phyloP scores from a whole-genome alignment of 2,797 vertebrate species.

The Schizopygopsis malacanthus region DNA sequence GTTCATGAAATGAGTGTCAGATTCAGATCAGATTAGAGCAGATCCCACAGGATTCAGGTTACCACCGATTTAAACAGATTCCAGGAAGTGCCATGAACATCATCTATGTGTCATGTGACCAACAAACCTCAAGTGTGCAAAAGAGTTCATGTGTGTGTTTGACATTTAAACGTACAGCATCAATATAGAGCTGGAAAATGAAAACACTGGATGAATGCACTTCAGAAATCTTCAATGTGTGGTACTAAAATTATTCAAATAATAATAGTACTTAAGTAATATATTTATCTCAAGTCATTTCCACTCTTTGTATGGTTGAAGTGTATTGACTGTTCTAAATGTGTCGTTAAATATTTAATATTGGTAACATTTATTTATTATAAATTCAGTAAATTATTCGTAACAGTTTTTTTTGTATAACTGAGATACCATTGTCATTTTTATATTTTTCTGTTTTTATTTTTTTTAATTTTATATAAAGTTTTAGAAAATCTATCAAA shows the following conservation, averaged over 20 bases:
- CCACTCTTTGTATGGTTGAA: neutral
- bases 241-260: too few relatives aligned
- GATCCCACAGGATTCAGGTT: constrained; percentile 2
- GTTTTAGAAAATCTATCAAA: too few relatives aligned
- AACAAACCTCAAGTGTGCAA: too few relatives aligned
- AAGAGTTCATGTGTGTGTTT: neutral
- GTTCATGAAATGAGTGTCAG: constrained; percentile 27
- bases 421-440: too few relatives aligned
- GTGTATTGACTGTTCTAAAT: neutral
- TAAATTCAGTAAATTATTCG: too few relatives aligned
- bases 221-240: too few relatives aligned
- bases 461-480: too few relatives aligned
- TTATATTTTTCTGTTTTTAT: too few relatives aligned
- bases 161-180: neutral
- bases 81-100: neutral
- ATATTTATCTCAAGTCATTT: neutral
- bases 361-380: too few relatives aligned
- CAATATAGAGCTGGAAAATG: neutral
- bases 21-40: constrained; percentile 16
- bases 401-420: too few relatives aligned
- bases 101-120: neutral
- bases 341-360: neutral
- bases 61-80: neutral
- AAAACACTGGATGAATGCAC: neutral
- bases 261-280: too few relatives aligned